Conservation (phyloP, 2,888 invertebrate species). For the Acrocyrtus sp. region DNA sequence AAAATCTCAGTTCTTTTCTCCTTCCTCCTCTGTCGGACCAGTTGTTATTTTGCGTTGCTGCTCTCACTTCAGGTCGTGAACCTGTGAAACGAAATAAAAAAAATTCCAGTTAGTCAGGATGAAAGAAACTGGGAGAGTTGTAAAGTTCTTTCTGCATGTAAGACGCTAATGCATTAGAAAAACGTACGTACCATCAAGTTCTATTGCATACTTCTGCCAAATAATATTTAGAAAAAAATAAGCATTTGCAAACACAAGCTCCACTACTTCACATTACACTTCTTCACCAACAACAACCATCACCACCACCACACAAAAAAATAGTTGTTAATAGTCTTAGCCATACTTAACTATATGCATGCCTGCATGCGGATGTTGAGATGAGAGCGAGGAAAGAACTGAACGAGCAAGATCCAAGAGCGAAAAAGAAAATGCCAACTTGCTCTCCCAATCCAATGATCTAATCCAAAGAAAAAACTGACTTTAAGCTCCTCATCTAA, state of each 20-base stretch:
- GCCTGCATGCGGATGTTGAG: constrained; percentile 43
- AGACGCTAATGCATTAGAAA: background rate
- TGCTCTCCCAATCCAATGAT: constrained; percentile 37
- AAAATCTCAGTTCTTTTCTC: constrained; percentile 5
- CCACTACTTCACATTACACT: constrained; percentile 1
- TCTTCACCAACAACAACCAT: background rate
- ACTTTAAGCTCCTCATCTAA: background rate
- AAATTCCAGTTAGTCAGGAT: constrained; percentile 56
- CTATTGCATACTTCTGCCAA: constrained; percentile 12
- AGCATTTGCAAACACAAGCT: background rate
- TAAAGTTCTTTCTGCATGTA: constrained; percentile 19
- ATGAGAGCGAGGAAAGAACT: constrained; percentile 36
- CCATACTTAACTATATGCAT: constrained; percentile 39
- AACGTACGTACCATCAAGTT: background rate
- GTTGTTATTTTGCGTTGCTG: constrained; percentile 39
- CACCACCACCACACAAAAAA: constrained; percentile 15
- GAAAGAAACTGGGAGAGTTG: constrained; percentile 28
- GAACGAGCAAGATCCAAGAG: constrained; percentile 15
- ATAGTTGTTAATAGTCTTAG: constrained; percentile 42
- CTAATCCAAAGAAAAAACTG: constrained; percentile 42
- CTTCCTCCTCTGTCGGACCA: constrained; percentile 27
- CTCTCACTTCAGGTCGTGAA: constrained; percentile 54
- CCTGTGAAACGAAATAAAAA: constrained; percentile 55
- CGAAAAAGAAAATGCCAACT: constrained; percentile 31
- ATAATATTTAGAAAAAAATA: background rate